Conservation (phyloP, 1,140 invertebrate genomes). For the Eufriesea mexicana region DNA sequence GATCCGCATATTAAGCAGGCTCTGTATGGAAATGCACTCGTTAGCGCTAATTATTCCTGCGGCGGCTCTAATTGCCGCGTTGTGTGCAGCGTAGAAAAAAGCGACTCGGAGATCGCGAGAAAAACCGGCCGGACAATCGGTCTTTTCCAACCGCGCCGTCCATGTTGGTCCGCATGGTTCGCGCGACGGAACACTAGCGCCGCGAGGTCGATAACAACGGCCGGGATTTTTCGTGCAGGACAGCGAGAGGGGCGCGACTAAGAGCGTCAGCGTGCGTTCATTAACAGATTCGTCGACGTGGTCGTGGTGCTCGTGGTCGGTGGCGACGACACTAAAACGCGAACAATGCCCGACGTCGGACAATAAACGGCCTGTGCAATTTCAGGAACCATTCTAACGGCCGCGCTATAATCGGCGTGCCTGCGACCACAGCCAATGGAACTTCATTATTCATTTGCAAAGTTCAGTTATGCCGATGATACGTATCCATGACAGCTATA, state of each 20-base stretch:
- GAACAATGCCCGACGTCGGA: conserved; percentile 23
- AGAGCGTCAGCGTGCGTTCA: conserved; percentile 12
- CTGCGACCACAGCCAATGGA: conserved; percentile 69
- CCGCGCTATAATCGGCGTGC: conserved; percentile 42
- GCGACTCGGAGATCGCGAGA: background rate
- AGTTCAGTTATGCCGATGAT: conserved; percentile 82
- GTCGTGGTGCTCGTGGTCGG: background rate
- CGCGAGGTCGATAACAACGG: too few relatives aligned
- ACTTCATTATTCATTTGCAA: conserved; percentile 81
- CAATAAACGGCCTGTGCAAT: conserved; percentile 40
- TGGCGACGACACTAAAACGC: conserved; percentile 1
- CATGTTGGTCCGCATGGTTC: too few relatives aligned
- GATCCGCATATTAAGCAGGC: conserved; percentile 31
- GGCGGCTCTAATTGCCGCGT: conserved; percentile 20
- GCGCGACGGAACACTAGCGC: too few relatives aligned
- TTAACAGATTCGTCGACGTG: conserved; percentile 35
- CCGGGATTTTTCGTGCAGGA: background rate
- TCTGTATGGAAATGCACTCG: conserved; percentile 40
- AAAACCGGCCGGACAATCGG: conserved; percentile 16
- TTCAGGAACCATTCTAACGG: conserved; percentile 22
- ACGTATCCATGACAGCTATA: conserved; percentile 82
- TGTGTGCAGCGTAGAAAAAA: background rate
- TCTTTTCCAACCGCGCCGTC: background rate
- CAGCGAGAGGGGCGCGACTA: too few relatives aligned
- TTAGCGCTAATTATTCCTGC: conserved; percentile 38